Percentiles rank a stretch among this genome's conserved stretches.
Conservation (phyloP, 2,113 vertebrate genomes). For the Seriola quinqueradiata region DNA sequence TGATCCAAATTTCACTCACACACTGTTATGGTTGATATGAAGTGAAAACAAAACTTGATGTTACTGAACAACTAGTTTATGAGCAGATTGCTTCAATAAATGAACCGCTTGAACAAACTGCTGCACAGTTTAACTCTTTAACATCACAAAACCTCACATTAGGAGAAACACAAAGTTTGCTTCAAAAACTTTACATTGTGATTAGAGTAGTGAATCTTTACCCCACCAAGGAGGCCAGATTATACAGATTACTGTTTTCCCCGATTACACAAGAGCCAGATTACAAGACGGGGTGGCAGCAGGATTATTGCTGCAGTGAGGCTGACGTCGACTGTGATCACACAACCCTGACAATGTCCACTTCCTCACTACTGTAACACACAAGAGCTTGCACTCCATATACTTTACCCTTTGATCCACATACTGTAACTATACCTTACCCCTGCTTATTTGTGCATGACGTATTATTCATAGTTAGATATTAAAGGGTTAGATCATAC, state of each 20-base stretch:
- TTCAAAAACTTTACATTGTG: not conserved
- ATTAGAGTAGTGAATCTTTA: conserved; percentile 5
- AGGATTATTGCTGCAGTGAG: conserved; percentile 53
- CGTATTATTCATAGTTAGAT: not conserved
- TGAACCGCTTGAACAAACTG: not conserved
- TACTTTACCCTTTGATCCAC: not conserved
- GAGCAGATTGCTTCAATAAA: not conserved
- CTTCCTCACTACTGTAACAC: not conserved
- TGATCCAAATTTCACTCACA: not conserved
- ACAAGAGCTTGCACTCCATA: not conserved
- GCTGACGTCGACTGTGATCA: conserved; percentile 3
- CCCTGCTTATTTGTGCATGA: not conserved
- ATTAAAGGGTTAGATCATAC: not conserved
- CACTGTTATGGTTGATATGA: not conserved
- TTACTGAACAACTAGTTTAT: not conserved
- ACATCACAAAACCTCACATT: not conserved
- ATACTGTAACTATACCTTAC: not conserved
- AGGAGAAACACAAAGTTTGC: not conserved
- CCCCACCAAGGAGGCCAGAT: conserved; percentile 37
- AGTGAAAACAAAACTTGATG: not conserved
- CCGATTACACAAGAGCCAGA: conserved; percentile 62
- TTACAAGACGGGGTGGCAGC: conserved; percentile 39
- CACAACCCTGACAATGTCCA: not conserved
- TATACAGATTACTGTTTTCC: conserved; percentile 36
- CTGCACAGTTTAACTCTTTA: not conserved